Conservation (phyloP, 2,888 invertebrate species). For the Cyaniris semiargus region DNA sequence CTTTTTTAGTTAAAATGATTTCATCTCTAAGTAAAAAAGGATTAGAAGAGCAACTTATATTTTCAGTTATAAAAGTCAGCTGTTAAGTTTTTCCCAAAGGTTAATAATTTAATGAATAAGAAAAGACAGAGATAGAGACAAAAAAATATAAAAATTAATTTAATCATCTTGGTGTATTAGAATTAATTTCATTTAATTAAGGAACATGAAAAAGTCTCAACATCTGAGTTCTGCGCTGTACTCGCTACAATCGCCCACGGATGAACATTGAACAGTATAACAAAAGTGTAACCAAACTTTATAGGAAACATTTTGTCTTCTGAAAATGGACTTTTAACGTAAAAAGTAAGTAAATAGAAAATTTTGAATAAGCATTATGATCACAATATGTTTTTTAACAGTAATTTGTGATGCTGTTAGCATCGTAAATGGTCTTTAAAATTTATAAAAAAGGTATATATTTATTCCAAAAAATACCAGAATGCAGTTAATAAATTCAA, state of each 20-base stretch:
- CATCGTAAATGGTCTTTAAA: neutral
- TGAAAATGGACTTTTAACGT: neutral
- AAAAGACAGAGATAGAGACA: too few relatives aligned
- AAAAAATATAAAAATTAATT: too few relatives aligned
- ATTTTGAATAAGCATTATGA: too few relatives aligned
- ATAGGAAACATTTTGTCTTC: neutral
- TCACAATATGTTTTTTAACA: neutral
- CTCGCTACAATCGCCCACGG: neutral
- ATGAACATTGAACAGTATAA: neutral
- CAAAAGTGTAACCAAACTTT: neutral
- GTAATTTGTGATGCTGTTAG: neutral
- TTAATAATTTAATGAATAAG: too few relatives aligned
- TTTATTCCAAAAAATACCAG: neutral
- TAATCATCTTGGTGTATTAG: too few relatives aligned
- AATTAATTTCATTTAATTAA: too few relatives aligned
- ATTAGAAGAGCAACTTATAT: too few relatives aligned
- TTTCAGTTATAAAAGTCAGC: too few relatives aligned
- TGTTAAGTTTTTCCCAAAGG: too few relatives aligned
- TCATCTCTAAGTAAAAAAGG: too few relatives aligned
- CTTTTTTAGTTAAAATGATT: too few relatives aligned
- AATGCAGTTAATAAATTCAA: neutral
- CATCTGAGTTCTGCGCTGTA: neutral
- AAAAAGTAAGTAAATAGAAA: neutral
- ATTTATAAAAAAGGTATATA: neutral
- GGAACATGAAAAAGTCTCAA: neutral